Percentiles rank a stretch among this genome's conserved stretches.
Conservation (phyloP, 2,797 vertebrate species). For the Hydrolagus colliei region DNA sequence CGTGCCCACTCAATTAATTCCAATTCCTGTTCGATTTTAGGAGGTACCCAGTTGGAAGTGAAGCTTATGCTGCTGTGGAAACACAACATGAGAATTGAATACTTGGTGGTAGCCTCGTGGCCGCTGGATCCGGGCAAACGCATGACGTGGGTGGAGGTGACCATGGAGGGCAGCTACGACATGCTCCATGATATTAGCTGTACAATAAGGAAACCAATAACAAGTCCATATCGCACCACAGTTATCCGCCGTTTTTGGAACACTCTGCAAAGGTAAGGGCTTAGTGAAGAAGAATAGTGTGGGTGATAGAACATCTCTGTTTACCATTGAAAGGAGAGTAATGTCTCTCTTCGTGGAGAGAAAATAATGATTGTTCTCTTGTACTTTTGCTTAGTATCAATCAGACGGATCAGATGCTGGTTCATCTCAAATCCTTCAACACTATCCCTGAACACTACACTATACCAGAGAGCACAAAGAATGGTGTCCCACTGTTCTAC, state of each 20-base stretch:
- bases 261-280: constrained; percentile 81
- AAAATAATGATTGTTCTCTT: not conserved
- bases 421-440: constrained; percentile 93
- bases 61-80: constrained; percentile 93
- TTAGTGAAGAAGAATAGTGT: not conserved
- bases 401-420: constrained; percentile 96
- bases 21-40: constrained; percentile 45
- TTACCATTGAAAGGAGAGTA: not conserved
- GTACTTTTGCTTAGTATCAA: constrained; percentile 67
- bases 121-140: constrained; percentile 74
- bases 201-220: constrained; percentile 91
- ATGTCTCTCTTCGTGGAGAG: not conserved
- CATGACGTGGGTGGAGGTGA: constrained; percentile 86
- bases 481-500: constrained; percentile 93
- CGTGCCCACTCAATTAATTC: not conserved
- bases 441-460: constrained; percentile 89
- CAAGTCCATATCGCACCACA: constrained; percentile 86
- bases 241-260: constrained; percentile 98
- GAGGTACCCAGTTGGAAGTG: constrained; percentile 86
- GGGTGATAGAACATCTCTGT: not conserved
- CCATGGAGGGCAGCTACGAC: constrained; percentile 96
- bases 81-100: constrained; percentile 97
- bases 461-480: constrained; percentile 96
- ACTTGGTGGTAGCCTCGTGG: constrained; percentile 81
- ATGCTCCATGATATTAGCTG: constrained; percentile 96